Percentiles rank a stretch among this genome's conserved stretches.
Evolutionary conservation across 2,113 vertebrate species (phyloP).

Genomic region (Rhizomys pruinosus): DNA sequence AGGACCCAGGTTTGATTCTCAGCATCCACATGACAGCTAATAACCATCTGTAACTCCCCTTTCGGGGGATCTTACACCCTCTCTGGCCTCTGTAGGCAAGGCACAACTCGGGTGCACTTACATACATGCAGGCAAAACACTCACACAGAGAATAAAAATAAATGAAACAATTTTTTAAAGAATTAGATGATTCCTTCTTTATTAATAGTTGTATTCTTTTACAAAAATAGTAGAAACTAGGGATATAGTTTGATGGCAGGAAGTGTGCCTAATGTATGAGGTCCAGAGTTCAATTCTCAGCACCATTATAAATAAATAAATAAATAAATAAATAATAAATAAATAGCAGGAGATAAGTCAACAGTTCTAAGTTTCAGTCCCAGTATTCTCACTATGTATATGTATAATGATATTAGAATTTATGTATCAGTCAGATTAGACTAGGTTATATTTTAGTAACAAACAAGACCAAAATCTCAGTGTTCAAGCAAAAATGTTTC

Average conservation of each 20-base stretch:
- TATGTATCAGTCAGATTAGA: not conserved
- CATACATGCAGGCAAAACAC: too few relatives aligned
- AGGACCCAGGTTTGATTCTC: too few relatives aligned
- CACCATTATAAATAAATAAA: not conserved
- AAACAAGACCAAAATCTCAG: slow-evolving; percentile 40
- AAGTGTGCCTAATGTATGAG: not conserved
- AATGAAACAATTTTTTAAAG: too few relatives aligned
- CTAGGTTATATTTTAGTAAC: not conserved
- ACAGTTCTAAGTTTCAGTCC: not conserved
- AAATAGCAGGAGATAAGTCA: not conserved
- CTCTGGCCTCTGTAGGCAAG: too few relatives aligned
- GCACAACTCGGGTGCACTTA: too few relatives aligned
- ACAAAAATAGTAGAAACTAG: not conserved
- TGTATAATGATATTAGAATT: not conserved
- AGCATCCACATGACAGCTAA: too few relatives aligned
- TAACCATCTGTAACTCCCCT: too few relatives aligned
- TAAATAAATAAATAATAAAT: not conserved
- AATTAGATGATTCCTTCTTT: not conserved
- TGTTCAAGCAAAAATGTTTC: slow-evolving; percentile 4
- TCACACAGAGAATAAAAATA: too few relatives aligned
- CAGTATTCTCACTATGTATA: slow-evolving; percentile 14
- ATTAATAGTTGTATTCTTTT: not conserved
- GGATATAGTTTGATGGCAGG: not conserved
- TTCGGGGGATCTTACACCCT: too few relatives aligned
- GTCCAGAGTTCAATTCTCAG: too few relatives aligned